Evolutionary conservation across 2,797 vertebrate genomes (phyloP).

Genomic region (Ctenochaetus hawaiiensis): DNA sequence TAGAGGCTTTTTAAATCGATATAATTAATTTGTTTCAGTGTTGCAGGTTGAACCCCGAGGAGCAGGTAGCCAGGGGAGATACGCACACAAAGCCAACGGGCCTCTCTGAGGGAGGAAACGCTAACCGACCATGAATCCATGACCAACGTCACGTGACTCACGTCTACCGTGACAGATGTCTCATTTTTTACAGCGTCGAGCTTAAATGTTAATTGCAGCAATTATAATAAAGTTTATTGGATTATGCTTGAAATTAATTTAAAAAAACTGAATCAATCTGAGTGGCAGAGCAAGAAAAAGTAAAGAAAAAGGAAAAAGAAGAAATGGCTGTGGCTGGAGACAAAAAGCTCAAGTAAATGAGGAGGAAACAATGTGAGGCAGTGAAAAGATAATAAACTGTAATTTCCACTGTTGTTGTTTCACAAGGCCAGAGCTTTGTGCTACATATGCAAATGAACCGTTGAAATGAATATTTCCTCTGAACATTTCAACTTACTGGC

Average conservation of each 20-base stretch:
- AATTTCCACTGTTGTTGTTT: slow-evolving; percentile 50
- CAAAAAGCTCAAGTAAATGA: slow-evolving; percentile 46
- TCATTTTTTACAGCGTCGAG: slow-evolving; percentile 66
- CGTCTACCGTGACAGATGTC: slow-evolving; percentile 71
- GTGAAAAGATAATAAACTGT: slow-evolving; percentile 53
- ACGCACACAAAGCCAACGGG: neutral
- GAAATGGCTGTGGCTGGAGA: slow-evolving; percentile 19
- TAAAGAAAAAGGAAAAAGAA: neutral
- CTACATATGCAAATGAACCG: slow-evolving; percentile 59
- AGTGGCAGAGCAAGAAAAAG: slow-evolving; percentile 40
- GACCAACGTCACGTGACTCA: slow-evolving; percentile 60
- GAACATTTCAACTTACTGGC: slow-evolving; percentile 62
- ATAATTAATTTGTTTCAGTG: slow-evolving; percentile 71
- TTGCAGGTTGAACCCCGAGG: slow-evolving; percentile 66
- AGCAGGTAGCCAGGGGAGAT: slow-evolving; percentile 51
- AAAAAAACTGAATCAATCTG: slow-evolving; percentile 71
- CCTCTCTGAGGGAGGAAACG: slow-evolving; percentile 2
- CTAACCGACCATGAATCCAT: slow-evolving; percentile 54
- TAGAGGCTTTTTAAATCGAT: slow-evolving; percentile 72
- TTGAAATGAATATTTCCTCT: slow-evolving; percentile 44
- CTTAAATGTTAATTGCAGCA: slow-evolving; percentile 81
- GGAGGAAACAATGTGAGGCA: slow-evolving; percentile 41
- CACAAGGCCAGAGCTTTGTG: slow-evolving; percentile 14
- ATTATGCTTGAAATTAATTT: slow-evolving; percentile 76
- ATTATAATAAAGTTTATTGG: slow-evolving; percentile 82